A percentile compares a stretch with the other conserved stretches of the same genome.
These are phyloP conservation scores for Amphipyra tragopoginis DNA, from an alignment of 2,888 invertebrate species.

Conservation along the genomic window DNA sequence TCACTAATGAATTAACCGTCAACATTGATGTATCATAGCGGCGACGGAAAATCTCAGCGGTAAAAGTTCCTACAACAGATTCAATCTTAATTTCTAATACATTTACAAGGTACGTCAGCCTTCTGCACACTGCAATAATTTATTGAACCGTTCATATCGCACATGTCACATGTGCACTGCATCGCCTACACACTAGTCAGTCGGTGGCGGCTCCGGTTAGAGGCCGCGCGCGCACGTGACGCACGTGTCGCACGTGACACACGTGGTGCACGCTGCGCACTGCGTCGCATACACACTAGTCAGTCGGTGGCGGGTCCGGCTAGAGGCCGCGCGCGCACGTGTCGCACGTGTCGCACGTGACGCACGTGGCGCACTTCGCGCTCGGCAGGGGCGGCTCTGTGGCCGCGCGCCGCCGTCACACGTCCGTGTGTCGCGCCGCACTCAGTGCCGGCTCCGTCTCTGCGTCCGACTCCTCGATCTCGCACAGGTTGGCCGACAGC, in stretches of 20 bases:
- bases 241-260: constrained; percentile 1
- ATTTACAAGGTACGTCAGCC: constrained; percentile 34
- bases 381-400: constrained; percentile 54
- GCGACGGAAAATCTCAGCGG: not conserved
- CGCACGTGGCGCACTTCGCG: constrained; percentile 42
- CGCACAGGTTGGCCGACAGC: constrained; percentile 96
- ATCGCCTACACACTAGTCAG: not conserved
- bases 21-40: not conserved
- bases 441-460: constrained; percentile 86
- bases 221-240: constrained; percentile 11
- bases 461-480: constrained; percentile 96
- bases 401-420: constrained; percentile 80
- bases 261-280: constrained; percentile 1
- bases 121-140: constrained; percentile 25
- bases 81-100: not conserved
- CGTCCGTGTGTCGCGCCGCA: constrained; percentile 75
- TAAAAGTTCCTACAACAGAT: constrained; percentile 10
- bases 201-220: not conserved
- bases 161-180: not conserved
- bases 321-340: constrained; percentile 14
- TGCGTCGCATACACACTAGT: too few species aligned
- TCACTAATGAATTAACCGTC: not conserved
- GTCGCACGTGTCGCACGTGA: constrained; percentile 32
- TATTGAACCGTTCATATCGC: constrained; percentile 1
- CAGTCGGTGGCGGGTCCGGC: not conserved